A percentile compares a stretch with the other conserved stretches of the same genome.
Evolutionary conservation across 2,888 invertebrate species (phyloP).

Genomic region (Spatulosminthurus flaviceps): DNA sequence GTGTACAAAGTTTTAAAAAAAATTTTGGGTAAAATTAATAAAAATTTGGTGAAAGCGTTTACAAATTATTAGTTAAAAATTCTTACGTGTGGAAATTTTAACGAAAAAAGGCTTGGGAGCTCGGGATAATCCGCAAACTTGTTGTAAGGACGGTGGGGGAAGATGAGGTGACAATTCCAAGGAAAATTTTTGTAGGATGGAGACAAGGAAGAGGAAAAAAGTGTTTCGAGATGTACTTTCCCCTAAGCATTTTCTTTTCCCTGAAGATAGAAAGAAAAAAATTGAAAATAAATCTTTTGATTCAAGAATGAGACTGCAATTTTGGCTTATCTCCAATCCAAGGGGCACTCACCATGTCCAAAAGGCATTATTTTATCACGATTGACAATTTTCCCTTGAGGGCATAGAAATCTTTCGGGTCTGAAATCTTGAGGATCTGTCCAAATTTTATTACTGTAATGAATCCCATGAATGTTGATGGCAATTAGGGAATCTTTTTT

Average conservation of each 20-base stretch:
- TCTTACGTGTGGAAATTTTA: conserved; percentile 62
- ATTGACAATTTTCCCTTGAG: conserved; percentile 30
- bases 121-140: conserved; percentile 81
- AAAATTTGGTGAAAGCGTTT: too few relatives aligned
- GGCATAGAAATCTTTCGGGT: conserved; percentile 36
- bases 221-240: conserved; percentile 81
- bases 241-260: conserved; percentile 82
- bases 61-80: too few relatives aligned
- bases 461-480: conserved; percentile 43
- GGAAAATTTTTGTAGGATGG: conserved; percentile 78
- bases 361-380: conserved; percentile 44
- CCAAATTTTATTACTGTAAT: conserved; percentile 34
- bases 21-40: too few relatives aligned
- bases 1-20: too few relatives aligned
- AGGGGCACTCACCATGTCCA: conserved; percentile 38
- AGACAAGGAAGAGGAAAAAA: conserved; percentile 78
- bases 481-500: conserved; percentile 37
- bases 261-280: conserved; percentile 63
- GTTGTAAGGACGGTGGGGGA: conserved; percentile 73
- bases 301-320: neutral
- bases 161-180: conserved; percentile 75
- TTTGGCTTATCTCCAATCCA: neutral
- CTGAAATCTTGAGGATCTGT: conserved; percentile 26
- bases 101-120: conserved; percentile 78
- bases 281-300: too few relatives aligned